Evolutionary conservation across 2,888 invertebrate genomes (phyloP).

Genomic region (Synergus umbraculus): DNA sequence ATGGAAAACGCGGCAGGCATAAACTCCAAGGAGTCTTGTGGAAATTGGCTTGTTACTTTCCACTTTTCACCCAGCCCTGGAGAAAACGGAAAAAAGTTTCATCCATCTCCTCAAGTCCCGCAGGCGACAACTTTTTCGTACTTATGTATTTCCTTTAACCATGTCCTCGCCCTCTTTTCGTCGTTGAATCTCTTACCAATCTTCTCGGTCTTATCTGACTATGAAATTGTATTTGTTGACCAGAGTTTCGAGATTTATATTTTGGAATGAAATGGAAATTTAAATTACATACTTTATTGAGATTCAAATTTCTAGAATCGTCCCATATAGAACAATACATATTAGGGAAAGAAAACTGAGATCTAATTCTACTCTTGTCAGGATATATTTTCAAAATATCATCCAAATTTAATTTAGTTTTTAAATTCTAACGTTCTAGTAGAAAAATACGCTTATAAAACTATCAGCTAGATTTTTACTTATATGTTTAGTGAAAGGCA

Average conservation of each 20-base stretch:
- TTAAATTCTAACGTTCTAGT: too few species aligned
- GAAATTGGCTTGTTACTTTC: conserved; percentile 62
- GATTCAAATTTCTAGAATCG: too few species aligned
- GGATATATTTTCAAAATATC: too few species aligned
- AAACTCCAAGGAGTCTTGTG: conserved; percentile 46
- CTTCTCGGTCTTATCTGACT: conserved; percentile 2
- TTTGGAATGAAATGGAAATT: conserved; percentile 6
- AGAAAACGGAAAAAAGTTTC: conserved; percentile 54
- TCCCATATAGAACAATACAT: too few species aligned
- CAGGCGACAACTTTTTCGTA: conserved; percentile 58
- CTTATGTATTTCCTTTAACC: conserved; percentile 28
- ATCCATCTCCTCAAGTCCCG: conserved; percentile 57
- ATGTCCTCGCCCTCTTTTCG: conserved; percentile 26
- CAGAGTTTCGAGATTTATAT: conserved; percentile 16
- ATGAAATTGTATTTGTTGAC: conserved; percentile 5
- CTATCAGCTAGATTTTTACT: not conserved
- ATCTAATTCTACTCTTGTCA: not conserved
- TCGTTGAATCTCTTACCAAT: conserved; percentile 12
- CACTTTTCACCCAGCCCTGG: conserved; percentile 58
- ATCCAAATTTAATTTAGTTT: too few species aligned
- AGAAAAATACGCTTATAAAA: not conserved
- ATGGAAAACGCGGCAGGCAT: not conserved
- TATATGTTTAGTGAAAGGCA: not conserved
- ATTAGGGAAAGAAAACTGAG: not conserved
- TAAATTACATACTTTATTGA: not conserved